These are phyloP conservation scores for Anoplius nigerrimus DNA, from an alignment of 2,888 invertebrate genomes.

Conservation along the genomic window DNA sequence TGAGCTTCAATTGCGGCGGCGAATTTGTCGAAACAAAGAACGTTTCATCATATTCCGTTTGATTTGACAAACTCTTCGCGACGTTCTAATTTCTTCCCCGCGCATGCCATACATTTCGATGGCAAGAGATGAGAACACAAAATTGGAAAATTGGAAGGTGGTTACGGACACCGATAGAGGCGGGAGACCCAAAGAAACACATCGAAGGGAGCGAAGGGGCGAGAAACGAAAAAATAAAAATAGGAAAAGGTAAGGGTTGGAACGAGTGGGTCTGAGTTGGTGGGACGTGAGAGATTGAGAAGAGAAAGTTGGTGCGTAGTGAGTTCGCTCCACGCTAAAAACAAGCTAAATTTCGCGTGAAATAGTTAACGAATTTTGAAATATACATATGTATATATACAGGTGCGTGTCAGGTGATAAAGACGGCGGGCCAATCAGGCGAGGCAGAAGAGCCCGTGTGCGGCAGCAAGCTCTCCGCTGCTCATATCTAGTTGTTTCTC, in stretches of 20 bases:
- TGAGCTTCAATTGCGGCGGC: no score
- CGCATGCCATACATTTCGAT: conserved; percentile 34
- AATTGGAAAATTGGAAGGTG: no score
- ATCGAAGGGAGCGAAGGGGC: conserved; percentile 17
- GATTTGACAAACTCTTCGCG: conserved; percentile 17
- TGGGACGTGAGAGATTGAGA: conserved; percentile 42
- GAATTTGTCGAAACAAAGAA: no score
- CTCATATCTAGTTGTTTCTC: conserved; percentile 25
- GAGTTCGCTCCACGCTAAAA: conserved; percentile 72
- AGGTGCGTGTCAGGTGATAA: conserved; percentile 25
- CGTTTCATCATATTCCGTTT: no score
- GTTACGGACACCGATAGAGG: no score
- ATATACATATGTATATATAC: conserved; percentile 26
- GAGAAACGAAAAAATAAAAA: conserved; percentile 19
- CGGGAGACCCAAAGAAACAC: conserved; percentile 22
- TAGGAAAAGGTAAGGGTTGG: conserved; percentile 7
- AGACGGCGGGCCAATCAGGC: conserved; percentile 63
- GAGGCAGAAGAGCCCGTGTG: conserved; percentile 49
- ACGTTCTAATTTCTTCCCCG: conserved; percentile 19
- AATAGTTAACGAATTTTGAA: conserved; percentile 53
- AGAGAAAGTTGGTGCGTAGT: conserved; percentile 58
- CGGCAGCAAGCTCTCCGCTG: conserved; percentile 52
- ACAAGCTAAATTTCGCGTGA: conserved; percentile 71
- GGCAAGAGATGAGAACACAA: no score
- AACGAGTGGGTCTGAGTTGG: conserved; percentile 15